These are phyloP conservation scores for Orientallactaga bullata DNA, from an alignment of 2,113 vertebrate species.

Conservation along the genomic window DNA sequence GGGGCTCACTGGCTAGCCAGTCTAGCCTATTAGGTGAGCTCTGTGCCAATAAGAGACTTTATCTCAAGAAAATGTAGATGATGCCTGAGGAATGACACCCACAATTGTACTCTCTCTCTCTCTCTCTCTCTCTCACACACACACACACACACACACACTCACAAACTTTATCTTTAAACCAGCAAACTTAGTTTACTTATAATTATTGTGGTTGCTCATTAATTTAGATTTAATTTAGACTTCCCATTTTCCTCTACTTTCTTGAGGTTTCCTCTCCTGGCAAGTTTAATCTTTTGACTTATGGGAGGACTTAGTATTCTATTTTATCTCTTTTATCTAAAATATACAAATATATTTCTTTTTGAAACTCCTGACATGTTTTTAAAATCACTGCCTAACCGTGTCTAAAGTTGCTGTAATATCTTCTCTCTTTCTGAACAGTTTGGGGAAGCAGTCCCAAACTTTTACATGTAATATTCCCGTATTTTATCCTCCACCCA, in stretches of 20 bases:
- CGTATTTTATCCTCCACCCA: neutral
- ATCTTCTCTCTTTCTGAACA: neutral
- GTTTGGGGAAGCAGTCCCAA: neutral
- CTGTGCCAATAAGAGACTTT: too few relatives aligned
- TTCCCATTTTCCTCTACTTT: neutral
- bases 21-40: too few relatives aligned
- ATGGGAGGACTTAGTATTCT: neutral
- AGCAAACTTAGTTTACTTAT: neutral
- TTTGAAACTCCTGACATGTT: neutral
- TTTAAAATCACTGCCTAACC: neutral
- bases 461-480: neutral
- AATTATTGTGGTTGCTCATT: neutral
- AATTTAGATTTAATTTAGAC: neutral
- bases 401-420: neutral
- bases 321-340: neutral
- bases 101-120: too few relatives aligned
- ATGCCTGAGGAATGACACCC: too few relatives aligned
- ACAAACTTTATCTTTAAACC: neutral
- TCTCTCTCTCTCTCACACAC: too few relatives aligned
- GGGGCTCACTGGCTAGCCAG: too few relatives aligned
- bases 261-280: neutral
- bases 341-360: constrained; percentile 17
- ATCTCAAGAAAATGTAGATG: too few relatives aligned
- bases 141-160: too few relatives aligned
- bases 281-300: neutral